These are phyloP conservation scores for Phanerotoma sp. DNA, from an alignment of 2,888 invertebrate genomes.

Conservation along the genomic window DNA sequence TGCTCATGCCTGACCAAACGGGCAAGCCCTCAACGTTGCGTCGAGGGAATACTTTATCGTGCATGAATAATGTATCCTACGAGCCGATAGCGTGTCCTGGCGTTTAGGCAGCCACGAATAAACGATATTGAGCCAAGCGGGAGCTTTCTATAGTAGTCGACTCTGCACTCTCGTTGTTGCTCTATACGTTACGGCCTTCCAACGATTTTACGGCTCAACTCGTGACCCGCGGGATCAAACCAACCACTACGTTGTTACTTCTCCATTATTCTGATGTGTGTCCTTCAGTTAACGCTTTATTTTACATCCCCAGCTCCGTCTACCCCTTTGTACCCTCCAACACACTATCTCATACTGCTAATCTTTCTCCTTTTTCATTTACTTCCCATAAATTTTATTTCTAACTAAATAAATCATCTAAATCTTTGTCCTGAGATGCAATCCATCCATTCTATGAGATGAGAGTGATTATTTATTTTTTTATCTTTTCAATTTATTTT, in stretches of 20 bases:
- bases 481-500: too few relatives aligned
- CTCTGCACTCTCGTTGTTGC: slow-evolving; percentile 3
- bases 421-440: too few relatives aligned
- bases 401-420: too few relatives aligned
- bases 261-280: not conserved
- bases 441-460: too few relatives aligned
- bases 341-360: too few relatives aligned
- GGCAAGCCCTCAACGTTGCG: slow-evolving; percentile 13
- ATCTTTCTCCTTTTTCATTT: too few relatives aligned
- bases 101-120: slow-evolving; percentile 31
- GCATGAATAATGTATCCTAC: slow-evolving; percentile 37
- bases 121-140: slow-evolving; percentile 20
- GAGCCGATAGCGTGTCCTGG: slow-evolving; percentile 32
- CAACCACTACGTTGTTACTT: slow-evolving; percentile 1
- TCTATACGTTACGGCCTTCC: slow-evolving; percentile 15
- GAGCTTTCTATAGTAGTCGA: not conserved
- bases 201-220: slow-evolving; percentile 23
- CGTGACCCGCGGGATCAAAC: slow-evolving; percentile 14
- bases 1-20: slow-evolving; percentile 20
- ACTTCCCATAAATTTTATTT: too few relatives aligned
- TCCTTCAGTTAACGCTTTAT: not conserved
- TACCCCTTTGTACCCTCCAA: not conserved
- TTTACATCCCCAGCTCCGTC: not conserved
- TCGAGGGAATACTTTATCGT: slow-evolving; percentile 36
- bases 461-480: too few relatives aligned